Evolutionary conservation across 2,797 vertebrate species (phyloP).

Genomic region (Petrocephalus schoutedeni): DNA sequence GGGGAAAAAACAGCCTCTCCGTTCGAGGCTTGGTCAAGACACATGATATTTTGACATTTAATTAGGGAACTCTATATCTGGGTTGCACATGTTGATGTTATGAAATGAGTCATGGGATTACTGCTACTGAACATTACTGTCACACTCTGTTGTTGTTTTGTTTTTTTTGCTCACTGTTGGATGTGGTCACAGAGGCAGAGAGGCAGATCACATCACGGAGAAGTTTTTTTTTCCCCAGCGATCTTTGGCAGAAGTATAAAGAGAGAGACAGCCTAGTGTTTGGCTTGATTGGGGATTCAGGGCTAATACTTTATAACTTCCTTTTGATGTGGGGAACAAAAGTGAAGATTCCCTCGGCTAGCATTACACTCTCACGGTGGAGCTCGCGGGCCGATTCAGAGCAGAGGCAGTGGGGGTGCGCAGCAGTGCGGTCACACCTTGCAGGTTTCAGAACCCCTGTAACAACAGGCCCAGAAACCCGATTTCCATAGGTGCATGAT

Average conservation of each 20-base stretch:
- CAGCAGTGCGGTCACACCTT: background rate
- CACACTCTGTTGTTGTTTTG: background rate
- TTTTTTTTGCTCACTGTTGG: background rate
- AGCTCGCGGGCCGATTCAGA: background rate
- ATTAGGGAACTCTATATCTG: background rate
- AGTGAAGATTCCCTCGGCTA: background rate
- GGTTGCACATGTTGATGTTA: background rate
- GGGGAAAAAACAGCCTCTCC: background rate
- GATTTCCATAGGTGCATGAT: background rate
- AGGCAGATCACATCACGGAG: conserved; percentile 10
- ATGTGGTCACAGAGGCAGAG: background rate
- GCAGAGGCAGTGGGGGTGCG: background rate
- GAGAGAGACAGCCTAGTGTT: background rate
- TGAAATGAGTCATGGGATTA: background rate
- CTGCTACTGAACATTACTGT: background rate
- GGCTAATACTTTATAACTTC: background rate
- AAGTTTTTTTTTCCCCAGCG: background rate
- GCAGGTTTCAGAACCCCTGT: background rate
- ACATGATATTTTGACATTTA: conserved; percentile 20
- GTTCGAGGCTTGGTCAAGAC: background rate
- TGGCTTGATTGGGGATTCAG: background rate
- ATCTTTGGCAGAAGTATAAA: conserved; percentile 20
- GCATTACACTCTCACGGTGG: background rate
- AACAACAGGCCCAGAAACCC: background rate
- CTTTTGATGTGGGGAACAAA: background rate